Percentiles rank a stretch among this genome's conserved stretches.
These are phyloP conservation scores for Fukomys damarensis DNA, from an alignment of 2,113 vertebrate species.

Conservation along the genomic window DNA sequence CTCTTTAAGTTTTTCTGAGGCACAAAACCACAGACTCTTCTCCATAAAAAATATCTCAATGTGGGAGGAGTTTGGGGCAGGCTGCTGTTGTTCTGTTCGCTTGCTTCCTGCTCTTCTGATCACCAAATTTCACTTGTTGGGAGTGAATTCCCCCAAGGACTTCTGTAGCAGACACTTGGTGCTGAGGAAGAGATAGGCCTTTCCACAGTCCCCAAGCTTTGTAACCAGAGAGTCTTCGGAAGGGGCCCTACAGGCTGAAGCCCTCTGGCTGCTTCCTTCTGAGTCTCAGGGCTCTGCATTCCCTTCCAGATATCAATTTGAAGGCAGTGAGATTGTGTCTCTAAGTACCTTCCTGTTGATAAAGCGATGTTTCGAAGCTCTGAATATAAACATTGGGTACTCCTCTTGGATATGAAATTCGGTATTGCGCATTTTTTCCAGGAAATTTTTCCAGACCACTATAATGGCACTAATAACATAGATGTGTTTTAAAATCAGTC, in stretches of 20 bases:
- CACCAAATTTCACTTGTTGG: not conserved
- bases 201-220: slow-evolving; percentile 12
- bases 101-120: not conserved
- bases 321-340: not conserved
- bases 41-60: not conserved
- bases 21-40: not conserved
- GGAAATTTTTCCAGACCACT: not conserved
- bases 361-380: not conserved
- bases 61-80: not conserved
- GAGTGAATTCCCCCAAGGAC: not conserved
- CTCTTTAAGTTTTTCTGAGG: not conserved
- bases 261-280: not conserved
- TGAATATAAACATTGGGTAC: not conserved
- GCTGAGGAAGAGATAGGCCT: not conserved
- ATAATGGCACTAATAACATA: not conserved
- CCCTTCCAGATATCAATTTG: not conserved
- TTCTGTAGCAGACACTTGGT: not conserved
- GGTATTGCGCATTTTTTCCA: not conserved
- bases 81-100: not conserved
- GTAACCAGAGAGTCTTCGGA: not conserved
- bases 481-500: not conserved
- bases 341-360: not conserved
- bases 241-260: not conserved
- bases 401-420: not conserved
- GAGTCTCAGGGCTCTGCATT: not conserved